These are phyloP conservation scores for Pelobates cultripes DNA, from an alignment of 2,797 vertebrate species.

Conservation along the genomic window DNA sequence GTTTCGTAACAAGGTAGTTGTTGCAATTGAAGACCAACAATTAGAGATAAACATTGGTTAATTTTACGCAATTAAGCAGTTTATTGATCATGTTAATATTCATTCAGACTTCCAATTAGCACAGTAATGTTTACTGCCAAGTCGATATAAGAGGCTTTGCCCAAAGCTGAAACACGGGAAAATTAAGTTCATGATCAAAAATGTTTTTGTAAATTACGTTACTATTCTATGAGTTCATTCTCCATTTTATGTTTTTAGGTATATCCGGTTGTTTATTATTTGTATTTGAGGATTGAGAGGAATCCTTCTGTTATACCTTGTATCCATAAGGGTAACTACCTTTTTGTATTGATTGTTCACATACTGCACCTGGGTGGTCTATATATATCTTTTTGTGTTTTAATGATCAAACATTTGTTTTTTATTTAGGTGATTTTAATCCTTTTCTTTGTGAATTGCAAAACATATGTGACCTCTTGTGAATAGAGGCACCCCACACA, in stretches of 20 bases:
- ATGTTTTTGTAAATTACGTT: background rate
- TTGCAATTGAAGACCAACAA: too few species aligned
- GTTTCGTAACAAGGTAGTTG: too few species aligned
- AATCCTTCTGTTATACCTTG: too few species aligned
- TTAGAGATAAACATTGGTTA: background rate
- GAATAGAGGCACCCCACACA: conserved; percentile 10
- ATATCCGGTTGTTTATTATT: too few species aligned
- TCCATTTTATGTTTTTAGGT: too few species aligned
- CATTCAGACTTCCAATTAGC: conserved; percentile 29
- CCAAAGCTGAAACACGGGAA: conserved; percentile 16
- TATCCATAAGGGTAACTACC: too few species aligned
- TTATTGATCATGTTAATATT: conserved; percentile 26
- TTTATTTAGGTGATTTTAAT: background rate
- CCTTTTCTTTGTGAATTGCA: background rate
- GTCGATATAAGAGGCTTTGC: background rate
- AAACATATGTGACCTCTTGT: conserved; percentile 5
- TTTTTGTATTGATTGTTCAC: too few species aligned
- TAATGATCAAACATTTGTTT: too few species aligned
- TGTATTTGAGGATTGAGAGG: too few species aligned
- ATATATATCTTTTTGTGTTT: too few species aligned
- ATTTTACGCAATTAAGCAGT: conserved; percentile 16
- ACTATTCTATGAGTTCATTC: too few species aligned
- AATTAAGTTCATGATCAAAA: conserved; percentile 6
- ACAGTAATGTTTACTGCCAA: conserved; percentile 29
- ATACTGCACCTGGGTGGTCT: too few species aligned